Evolutionary conservation across 2,113 vertebrate genomes (phyloP), one percentile per base, ranked within the genome.

Genomic region (Chaetorhynchus papuensis): DNA sequence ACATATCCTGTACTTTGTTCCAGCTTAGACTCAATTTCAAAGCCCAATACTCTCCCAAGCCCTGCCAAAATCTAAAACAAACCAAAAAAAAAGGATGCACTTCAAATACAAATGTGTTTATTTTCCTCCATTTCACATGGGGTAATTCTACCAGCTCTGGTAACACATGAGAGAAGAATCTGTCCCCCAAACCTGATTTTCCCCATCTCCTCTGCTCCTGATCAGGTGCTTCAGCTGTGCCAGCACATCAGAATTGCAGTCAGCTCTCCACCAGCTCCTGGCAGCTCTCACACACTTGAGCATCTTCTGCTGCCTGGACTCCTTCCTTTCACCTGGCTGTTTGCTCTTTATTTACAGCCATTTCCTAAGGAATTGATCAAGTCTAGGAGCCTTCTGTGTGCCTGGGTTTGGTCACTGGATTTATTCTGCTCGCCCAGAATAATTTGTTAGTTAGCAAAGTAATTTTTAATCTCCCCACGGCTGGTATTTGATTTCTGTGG

Each of bases 1-100:
- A 74, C 27, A 45, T 3, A 63, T 63, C 60, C 52, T 42, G 30
- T 30, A 63, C 56, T 92, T 82, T 68, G 44, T 68, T 78, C 35
- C 66, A 79, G 44, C 33, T 63, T 42, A 82, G 44, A 54, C 23
- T 50, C 59, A 16, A 88, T 72, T 80, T 92, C 76, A 76, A 80
- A 70, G 42, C 22, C 27, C 54, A 71, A 7, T 24, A 81, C 24
- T 37, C 42, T 50, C 66, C 50, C 44, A 69, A 60, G 21, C 13
- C 52, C 27, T 70, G 64, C 42, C 24, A 71, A 88, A 82, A 54
- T 2, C 30, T n/a, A 26, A 35, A 76, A 35, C 20, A 61, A 47
- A 52, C 37, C 1, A 30, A 19, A 26, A 33, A 50, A n/a, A 52
- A n/a, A 2, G 0, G 3, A 41, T 24, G 21, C 11, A 52, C 15